phyloP scores from a whole-genome alignment of 2,888 invertebrate genomes.

The Palloptera scutellata region DNA sequence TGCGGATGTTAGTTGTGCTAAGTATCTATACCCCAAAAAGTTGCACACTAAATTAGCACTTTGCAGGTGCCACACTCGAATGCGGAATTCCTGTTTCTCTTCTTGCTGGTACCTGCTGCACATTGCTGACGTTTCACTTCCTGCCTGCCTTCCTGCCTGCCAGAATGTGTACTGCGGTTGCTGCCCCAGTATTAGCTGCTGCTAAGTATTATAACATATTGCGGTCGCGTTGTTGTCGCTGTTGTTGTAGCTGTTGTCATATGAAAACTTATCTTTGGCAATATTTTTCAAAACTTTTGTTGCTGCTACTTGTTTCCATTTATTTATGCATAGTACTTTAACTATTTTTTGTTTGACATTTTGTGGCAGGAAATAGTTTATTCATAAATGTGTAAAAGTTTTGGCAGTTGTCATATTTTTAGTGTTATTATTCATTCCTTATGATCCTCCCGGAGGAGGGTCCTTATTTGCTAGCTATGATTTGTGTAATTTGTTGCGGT shows the following conservation, averaged over 20 bases:
- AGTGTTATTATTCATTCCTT: too few species aligned
- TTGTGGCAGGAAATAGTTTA: too few species aligned
- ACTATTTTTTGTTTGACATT: too few species aligned
- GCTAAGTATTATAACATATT: background rate
- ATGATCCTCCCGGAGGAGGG: too few species aligned
- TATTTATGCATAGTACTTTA: too few species aligned
- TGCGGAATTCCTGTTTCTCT: background rate
- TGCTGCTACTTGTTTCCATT: too few species aligned
- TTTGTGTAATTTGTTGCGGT: too few species aligned
- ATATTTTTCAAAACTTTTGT: too few species aligned
- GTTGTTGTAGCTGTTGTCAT: background rate
- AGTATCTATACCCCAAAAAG: background rate
- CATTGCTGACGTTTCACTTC: background rate
- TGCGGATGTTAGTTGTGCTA: background rate
- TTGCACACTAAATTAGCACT: conserved; percentile 21
- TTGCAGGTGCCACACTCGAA: conserved; percentile 11
- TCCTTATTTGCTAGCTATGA: too few species aligned
- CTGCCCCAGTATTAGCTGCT: background rate
- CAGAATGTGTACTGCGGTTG: conserved; percentile 3
- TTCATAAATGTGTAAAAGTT: too few species aligned
- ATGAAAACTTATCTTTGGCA: conserved; percentile 9
- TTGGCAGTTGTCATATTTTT: too few species aligned
- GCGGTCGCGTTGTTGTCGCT: background rate
- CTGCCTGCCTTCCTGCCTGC: background rate
- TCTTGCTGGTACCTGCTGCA: background rate